Conservation (phyloP, 1,140 invertebrate genomes). For the Orchesella cincta region DNA sequence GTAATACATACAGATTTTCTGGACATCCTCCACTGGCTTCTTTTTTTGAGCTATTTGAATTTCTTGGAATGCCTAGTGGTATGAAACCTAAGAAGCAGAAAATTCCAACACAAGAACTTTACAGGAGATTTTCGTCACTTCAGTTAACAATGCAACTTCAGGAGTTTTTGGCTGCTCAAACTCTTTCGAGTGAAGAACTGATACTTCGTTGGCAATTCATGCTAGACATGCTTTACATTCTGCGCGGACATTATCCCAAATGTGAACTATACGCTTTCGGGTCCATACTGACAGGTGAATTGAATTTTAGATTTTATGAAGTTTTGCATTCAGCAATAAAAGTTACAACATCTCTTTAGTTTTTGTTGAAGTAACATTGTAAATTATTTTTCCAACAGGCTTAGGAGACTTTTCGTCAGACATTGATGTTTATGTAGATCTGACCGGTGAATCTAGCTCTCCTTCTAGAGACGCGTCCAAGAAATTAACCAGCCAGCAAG, state of each 20-base stretch:
- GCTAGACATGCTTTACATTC: background rate
- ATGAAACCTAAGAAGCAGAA: background rate
- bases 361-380: too few species aligned
- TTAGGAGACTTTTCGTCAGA: background rate
- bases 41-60: background rate
- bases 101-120: background rate
- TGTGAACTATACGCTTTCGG: constrained; percentile 20
- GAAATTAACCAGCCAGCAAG: background rate
- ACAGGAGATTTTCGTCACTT: background rate
- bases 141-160: background rate
- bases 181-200: background rate
- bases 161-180: background rate
- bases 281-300: background rate
- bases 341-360: too few species aligned
- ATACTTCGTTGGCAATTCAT: background rate
- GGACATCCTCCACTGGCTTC: background rate
- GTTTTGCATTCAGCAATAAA: too few species aligned
- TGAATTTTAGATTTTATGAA: too few species aligned
- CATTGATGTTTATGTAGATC: constrained; percentile 18
- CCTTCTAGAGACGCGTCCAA: background rate
- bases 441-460: background rate
- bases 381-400: too few species aligned
- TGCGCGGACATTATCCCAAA: background rate
- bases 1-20: background rate
- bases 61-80: too few species aligned